Evolutionary conservation across 1,140 invertebrate genomes (phyloP).

Genomic region (Lycorma delicatula): DNA sequence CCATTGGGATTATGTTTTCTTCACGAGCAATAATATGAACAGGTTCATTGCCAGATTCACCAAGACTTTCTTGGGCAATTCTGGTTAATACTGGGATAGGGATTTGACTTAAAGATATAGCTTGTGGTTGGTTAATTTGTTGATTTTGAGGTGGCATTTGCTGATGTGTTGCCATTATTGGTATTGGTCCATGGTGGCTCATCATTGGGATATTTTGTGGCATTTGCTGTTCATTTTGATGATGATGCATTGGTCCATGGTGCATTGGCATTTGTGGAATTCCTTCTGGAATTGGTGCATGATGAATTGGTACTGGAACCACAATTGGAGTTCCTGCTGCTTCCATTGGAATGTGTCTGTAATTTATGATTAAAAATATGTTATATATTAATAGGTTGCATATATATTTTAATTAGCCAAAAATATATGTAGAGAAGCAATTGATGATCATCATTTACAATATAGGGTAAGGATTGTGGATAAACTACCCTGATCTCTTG

Average conservation of each 20-base stretch:
- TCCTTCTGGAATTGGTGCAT: constrained; percentile 10
- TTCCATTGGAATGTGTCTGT: constrained; percentile 23
- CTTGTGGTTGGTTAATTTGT: background rate
- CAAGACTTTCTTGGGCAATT: constrained; percentile 16
- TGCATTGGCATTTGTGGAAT: constrained; percentile 22
- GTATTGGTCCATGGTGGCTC: background rate
- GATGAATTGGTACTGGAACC: constrained; percentile 2
- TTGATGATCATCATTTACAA: too few relatives aligned
- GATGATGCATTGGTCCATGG: constrained; percentile 9
- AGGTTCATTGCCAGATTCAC: constrained; percentile 13
- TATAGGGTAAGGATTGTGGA: too few relatives aligned
- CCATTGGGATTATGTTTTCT: constrained; percentile 24
- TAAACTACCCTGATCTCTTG: too few relatives aligned
- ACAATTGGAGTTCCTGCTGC: constrained; percentile 14
- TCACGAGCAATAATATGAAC: constrained; percentile 27
- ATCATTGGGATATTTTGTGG: too few relatives aligned
- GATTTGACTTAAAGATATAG: constrained; percentile 5
- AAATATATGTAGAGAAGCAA: too few relatives aligned
- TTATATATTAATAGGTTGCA: too few relatives aligned
- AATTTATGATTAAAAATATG: too few relatives aligned
- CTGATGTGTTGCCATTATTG: background rate
- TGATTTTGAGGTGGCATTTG: background rate
- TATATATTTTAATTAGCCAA: too few relatives aligned
- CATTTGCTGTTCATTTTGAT: constrained; percentile 1
- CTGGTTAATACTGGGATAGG: background rate